These are phyloP conservation scores for Seriola dumerili DNA, from an alignment of 2,113 vertebrate species.

Conservation along the genomic window DNA sequence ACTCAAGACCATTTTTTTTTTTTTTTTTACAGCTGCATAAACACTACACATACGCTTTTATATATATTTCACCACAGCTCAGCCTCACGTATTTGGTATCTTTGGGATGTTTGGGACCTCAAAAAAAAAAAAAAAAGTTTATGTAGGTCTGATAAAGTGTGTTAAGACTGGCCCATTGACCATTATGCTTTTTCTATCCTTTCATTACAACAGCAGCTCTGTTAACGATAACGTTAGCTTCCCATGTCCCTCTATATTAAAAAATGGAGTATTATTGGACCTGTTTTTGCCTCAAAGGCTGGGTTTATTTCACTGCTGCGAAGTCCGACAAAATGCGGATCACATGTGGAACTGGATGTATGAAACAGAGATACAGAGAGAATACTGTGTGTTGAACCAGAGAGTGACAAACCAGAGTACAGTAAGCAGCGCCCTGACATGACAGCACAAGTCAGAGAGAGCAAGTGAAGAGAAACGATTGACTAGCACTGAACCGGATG, in stretches of 20 bases:
- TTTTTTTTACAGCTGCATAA: background rate
- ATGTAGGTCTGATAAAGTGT: background rate
- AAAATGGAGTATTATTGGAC: background rate
- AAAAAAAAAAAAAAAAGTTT: background rate
- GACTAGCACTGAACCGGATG: conserved; percentile 25
- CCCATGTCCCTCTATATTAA: background rate
- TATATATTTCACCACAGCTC: background rate
- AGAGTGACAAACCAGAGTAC: conserved; percentile 40
- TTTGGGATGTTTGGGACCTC: background rate
- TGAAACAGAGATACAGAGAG: background rate
- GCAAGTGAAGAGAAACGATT: conserved; percentile 6
- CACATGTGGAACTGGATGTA: background rate
- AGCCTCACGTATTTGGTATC: background rate
- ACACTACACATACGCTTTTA: background rate
- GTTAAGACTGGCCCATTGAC: background rate
- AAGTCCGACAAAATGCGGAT: background rate
- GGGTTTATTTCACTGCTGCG: background rate
- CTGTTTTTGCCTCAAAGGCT: background rate
- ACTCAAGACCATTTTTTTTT: background rate
- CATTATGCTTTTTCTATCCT: background rate
- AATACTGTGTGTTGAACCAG: background rate
- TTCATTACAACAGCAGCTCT: background rate
- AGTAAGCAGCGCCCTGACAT: conserved; percentile 11
- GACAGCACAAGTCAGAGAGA: conserved; percentile 32
- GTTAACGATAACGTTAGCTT: conserved; percentile 2